Conservation (phyloP, 1,140 invertebrate species). For the Lucilia cuprina region DNA sequence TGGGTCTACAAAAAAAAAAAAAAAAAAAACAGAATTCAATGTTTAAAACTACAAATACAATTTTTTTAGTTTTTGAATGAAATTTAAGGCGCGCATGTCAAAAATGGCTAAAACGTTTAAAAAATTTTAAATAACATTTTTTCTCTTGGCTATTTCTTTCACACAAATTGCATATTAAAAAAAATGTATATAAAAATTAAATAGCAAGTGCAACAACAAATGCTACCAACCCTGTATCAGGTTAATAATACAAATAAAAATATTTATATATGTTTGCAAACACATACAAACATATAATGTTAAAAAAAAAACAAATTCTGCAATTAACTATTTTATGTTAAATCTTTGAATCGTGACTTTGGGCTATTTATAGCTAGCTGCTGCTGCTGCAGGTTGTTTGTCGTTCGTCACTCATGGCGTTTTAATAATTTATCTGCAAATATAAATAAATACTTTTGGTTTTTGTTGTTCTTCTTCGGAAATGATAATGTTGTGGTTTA, state of each 20-base stretch:
- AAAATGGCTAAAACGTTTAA: neutral
- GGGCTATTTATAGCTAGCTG: neutral
- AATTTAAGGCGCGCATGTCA: conserved; percentile 16
- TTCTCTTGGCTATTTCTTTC: neutral
- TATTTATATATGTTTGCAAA: no score
- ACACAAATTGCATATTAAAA: neutral
- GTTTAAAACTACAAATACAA: neutral
- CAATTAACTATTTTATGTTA: neutral
- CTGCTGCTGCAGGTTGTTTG: no score
- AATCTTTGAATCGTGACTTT: neutral
- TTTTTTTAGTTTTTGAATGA: neutral
- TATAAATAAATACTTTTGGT: no score
- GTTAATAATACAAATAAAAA: no score
- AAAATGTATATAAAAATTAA: no score
- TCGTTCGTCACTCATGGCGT: no score
- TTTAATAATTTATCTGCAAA: no score
- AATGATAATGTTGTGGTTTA: no score
- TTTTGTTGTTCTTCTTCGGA: no score
- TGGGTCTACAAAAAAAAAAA: neutral
- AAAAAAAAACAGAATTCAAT: neutral
- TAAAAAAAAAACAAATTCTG: neutral
- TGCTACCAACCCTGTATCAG: no score
- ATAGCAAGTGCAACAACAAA: no score
- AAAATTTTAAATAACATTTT: neutral
- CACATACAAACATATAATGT: neutral